Evolutionary conservation across 1,140 invertebrate genomes (phyloP), one percentile per base, ranked within the genome.

Genomic region (Lycorma delicatula): DNA sequence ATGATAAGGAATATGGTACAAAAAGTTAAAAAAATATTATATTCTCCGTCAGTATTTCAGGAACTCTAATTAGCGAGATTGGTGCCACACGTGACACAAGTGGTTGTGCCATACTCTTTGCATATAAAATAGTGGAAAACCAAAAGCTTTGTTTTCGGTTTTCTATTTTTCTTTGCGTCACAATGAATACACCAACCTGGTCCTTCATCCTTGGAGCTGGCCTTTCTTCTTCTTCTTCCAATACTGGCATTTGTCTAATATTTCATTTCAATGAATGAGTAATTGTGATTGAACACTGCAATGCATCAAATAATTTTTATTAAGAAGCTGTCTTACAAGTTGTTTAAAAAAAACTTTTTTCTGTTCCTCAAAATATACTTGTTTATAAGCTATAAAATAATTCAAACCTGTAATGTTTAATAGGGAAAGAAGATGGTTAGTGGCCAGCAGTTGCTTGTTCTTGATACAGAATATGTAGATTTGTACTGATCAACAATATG

Each of bases 391-490:
- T 31, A 54, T 54, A 23, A 54, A 54, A 29, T 3, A n/a, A 54
- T 70, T 69, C 20, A 70, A 63, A 2, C 61, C 62, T 22, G 58
- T 58, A 22, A 70, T 61, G 53, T 70, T 66, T 38, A 71, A 26
- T 20, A 70, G 31, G 6, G 46, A 22, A 60, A 71, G 58, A 71
- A 70, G 7, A 71, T 48, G 7, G 58, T 56, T 29, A 67, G 31
- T 23, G 69, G 66, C 70, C 71, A 72, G 38, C 66, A 59, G 18
- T 64, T 63, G 27, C 59, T 64, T 28, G 60, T 59, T 56, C 70
- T 66, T 16, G 62, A 58, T 18, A 67, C 63, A 47, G 61, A 64
- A 56, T 68, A 71, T n/a, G 22, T 66, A 2, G 53, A 60, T 22
- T 65, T 63, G 16, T 69, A 41, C 51, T 69, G 41, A 44, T 74